Base-by-base conservation (phyloP, 2,113 vertebrate species). In the Oenanthe oenanthe region DNA sequence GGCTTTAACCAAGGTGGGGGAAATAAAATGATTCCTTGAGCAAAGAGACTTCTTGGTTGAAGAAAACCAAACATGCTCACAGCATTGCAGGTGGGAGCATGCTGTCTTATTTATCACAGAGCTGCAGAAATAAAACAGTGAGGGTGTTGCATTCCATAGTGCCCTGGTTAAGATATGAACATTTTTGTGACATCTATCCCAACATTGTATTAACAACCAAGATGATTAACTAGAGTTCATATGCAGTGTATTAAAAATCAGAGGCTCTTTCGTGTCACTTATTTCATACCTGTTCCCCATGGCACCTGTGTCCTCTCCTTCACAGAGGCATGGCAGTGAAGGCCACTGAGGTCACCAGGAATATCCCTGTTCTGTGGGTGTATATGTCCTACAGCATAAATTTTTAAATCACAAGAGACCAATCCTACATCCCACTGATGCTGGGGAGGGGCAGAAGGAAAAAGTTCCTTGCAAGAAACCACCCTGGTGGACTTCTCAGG, bases 61-160 rank as follows among this genome's bases (percentile, higher is more conserved):
- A 89, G 57, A 61, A 92, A 95, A 71, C 21, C 76, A 70, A 93
- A 82, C 43, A 60, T 79, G 79, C 91, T 88, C 51, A 74, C 60
- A 94, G 85, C 92, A 50, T 26, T 77, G 82, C 95, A 95, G 88
- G 95, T 90, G 72, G 63, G 75, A 95, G 74, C 82, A 40, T 96
- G 85, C 76, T 88, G 60, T 47, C 61, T 73, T 93, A 58, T 77
- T 88, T 93, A 93, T 80, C 79, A 48, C 72, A 74, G 54, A 85
- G 34, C 71, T 70, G n/a, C 75, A 94, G 63, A 76, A 88, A 83
- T 63, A 48, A 94, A 47, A 50, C 76, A 79, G 34, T 19, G 48
- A 79, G 42, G 31, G 29, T 21, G 24, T 12, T 89, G 63, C 77
- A 77, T 81, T 87, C 90, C 74, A 34, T 7, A 63, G 61, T 60